Percentiles rank a stretch among this genome's conserved stretches.
These are phyloP conservation scores for Xerus inauris DNA, from an alignment of 2,113 vertebrate genomes.

Conservation along the genomic window DNA sequence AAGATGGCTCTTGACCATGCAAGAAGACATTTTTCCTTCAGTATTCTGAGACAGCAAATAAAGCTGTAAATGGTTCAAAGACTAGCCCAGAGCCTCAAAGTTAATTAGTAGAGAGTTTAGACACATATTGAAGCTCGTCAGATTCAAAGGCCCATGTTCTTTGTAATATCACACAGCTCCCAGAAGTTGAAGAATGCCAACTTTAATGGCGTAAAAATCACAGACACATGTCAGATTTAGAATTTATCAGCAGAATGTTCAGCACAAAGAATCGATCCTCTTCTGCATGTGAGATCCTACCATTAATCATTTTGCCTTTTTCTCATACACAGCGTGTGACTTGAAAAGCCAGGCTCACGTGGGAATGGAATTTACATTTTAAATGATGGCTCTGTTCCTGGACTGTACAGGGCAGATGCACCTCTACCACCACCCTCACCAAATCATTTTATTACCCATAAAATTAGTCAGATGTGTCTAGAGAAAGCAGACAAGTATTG, in stretches of 20 bases:
- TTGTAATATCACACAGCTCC: background rate
- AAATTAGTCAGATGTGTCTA: background rate
- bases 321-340: background rate
- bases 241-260: conserved; percentile 18
- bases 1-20: background rate
- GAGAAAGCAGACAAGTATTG: background rate
- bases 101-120: background rate
- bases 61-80: background rate
- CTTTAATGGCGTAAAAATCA: background rate
- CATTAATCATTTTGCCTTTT: conserved; percentile 23
- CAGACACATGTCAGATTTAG: conserved; percentile 6
- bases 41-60: background rate
- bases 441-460: background rate
- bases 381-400: background rate
- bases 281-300: background rate
- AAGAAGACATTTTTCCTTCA: background rate
- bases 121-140: background rate
- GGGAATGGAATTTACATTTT: conserved; percentile 11
- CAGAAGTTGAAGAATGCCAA: background rate
- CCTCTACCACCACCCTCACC: background rate
- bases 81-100: background rate
- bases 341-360: background rate
- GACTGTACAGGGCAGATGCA: background rate
- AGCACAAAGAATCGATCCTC: background rate
- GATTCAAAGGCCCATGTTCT: background rate